Percentiles rank a stretch among this genome's conserved stretches.
Conservation (phyloP, 2,113 vertebrate species). For the Amblyornis subalaris region DNA sequence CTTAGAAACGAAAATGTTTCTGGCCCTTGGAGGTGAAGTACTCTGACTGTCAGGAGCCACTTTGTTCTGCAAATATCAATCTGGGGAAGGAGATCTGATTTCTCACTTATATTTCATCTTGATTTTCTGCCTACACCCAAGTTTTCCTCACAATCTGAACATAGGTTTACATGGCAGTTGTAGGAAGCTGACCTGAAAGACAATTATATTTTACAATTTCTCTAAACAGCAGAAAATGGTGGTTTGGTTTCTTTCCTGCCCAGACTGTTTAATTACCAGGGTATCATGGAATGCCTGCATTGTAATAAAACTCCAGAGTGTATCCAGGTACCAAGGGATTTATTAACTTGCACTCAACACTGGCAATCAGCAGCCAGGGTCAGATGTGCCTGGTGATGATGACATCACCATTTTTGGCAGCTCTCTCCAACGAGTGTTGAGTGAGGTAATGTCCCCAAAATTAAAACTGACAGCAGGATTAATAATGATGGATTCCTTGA, state of each 20-base stretch:
- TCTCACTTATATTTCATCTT: not conserved
- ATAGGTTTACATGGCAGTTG: slow-evolving; percentile 12
- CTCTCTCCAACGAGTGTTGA: slow-evolving; percentile 71
- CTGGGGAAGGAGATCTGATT: not conserved
- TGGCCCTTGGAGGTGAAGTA: not conserved
- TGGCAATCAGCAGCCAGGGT: slow-evolving; percentile 78
- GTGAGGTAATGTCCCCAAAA: slow-evolving; percentile 82
- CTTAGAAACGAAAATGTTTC: not conserved
- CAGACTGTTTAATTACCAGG: slow-evolving; percentile 72
- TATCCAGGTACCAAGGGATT: slow-evolving; percentile 77
- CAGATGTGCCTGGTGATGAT: slow-evolving; percentile 75
- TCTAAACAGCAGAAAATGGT: slow-evolving; percentile 62
- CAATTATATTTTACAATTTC: slow-evolving; percentile 68
- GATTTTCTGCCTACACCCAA: not conserved
- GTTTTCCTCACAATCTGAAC: not conserved
- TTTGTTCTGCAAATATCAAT: not conserved
- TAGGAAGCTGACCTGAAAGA: slow-evolving; percentile 55
- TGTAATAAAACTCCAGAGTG: slow-evolving; percentile 78
- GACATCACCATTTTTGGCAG: slow-evolving; percentile 81
- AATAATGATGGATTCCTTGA: slow-evolving; percentile 76
- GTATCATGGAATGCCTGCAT: slow-evolving; percentile 72
- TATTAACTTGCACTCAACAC: slow-evolving; percentile 76
- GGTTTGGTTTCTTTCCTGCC: slow-evolving; percentile 50
- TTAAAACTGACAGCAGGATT: slow-evolving; percentile 82
- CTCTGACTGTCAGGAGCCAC: not conserved